Percentiles rank a stretch among this genome's conserved stretches.
These are phyloP conservation scores for Zootermopsis nevadensis DNA, from an alignment of 2,888 invertebrate genomes.

Conservation along the genomic window DNA sequence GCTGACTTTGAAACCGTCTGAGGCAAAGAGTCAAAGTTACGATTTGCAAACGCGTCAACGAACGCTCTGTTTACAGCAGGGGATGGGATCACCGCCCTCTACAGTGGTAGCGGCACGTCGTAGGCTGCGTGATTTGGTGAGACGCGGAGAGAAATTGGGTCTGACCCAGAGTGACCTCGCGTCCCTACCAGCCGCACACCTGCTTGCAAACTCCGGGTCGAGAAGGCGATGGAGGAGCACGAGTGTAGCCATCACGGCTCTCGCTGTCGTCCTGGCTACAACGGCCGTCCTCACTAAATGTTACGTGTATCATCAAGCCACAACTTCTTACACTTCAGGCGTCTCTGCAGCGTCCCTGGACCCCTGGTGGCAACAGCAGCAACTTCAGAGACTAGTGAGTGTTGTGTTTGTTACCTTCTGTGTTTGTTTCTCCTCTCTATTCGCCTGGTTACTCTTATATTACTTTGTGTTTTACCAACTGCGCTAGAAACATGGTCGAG, in stretches of 20 bases:
- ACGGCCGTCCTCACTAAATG: background rate
- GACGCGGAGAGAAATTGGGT: conserved; percentile 33
- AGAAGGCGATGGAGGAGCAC: background rate
- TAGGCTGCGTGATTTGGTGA: conserved; percentile 24
- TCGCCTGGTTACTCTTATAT: too few species aligned
- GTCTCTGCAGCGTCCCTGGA: background rate
- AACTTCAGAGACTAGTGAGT: conserved; percentile 27
- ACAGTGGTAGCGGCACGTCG: conserved; percentile 15
- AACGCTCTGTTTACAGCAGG: background rate
- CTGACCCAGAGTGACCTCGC: conserved; percentile 23
- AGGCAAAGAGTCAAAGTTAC: too few species aligned
- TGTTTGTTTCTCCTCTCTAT: too few species aligned
- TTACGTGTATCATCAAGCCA: background rate
- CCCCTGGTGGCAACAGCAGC: conserved; percentile 35
- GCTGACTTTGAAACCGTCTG: too few species aligned
- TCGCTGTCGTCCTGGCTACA: background rate
- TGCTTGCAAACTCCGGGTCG: background rate
- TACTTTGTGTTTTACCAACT: too few species aligned
- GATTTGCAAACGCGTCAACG: too few species aligned
- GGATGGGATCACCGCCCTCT: background rate
- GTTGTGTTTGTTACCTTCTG: too few species aligned
- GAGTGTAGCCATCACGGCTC: background rate
- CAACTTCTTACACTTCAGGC: background rate
- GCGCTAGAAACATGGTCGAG: too few species aligned
- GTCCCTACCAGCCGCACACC: conserved; percentile 7